Evolutionary conservation across 2,113 vertebrate genomes (phyloP), one percentile per base, ranked within the genome.

Genomic region (Accipiter virgatus): DNA sequence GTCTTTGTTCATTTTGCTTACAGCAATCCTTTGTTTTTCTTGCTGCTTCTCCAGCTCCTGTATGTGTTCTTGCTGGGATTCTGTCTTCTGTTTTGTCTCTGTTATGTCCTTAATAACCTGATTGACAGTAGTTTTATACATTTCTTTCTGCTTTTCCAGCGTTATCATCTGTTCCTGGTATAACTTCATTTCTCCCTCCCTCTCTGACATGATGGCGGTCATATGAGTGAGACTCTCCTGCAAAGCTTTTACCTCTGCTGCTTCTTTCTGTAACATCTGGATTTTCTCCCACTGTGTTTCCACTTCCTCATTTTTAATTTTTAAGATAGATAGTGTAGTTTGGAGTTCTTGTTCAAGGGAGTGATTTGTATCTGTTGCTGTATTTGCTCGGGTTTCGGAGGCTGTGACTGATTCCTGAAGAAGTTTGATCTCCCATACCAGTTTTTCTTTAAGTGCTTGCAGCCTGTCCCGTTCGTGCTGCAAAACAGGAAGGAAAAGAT

Each of bases 301-400:
- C 10, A 94, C 38, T 56, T 98, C 98, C 25, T 98, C 95, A 3
- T 52, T 93, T 96, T 98, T 98, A 31, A 95, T 84, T 94, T 91
- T 98, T 71, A 98, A 95, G 34, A 96, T 42, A 9, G 97, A 98
- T 20, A 95, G 66, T 5, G 88, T 43, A 0, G 29, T 92, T 38
- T 96, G 94, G 67, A 98, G 97, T 62, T 98, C 97, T 93, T 98
- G 97, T 86, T 98, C 96, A 32, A 98, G 97, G 59, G 67, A 89
- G 13, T 83, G 74, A 34, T 55, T 97, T 36, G 16, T 87, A 13
- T 96, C 95, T 90, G 83, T 63, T 3, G 94, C 89, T 66, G 86
- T 80, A 48, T 73, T 95, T 23, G 95, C 98, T 86, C 26, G 95
- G n/a, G 86, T 93, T 88, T 94, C 98, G 58, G 96, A 97, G 79